phyloP scores from a whole-genome alignment of 1,140 invertebrate genomes.

The Bombyx mandarina region DNA sequence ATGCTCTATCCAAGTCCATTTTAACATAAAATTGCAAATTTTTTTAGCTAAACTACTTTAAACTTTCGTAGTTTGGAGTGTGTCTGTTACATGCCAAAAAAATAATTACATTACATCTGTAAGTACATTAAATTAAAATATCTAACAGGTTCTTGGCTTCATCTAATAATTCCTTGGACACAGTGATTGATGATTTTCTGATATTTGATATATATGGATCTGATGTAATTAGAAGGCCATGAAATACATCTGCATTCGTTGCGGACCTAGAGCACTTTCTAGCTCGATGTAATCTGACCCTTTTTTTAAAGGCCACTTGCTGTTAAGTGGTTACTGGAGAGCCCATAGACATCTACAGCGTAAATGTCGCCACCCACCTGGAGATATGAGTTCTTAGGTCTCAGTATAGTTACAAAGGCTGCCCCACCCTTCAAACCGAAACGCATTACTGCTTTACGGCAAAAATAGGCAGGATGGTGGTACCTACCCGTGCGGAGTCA shows the following conservation, averaged over 20 bases:
- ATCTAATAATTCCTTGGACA: background rate
- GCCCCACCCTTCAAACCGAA: no score
- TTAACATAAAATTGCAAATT: no score
- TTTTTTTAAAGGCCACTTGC: conserved; percentile 7
- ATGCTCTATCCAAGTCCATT: no score
- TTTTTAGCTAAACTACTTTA: no score
- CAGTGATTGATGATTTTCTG: conserved; percentile 1
- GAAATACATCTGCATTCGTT: conserved; percentile 19
- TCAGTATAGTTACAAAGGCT: no score
- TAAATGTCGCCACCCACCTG: no score
- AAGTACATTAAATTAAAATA: background rate
- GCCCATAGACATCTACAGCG: no score
- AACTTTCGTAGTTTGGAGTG: no score
- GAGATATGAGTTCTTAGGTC: no score
- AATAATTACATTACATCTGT: background rate
- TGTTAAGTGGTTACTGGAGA: conserved; percentile 6
- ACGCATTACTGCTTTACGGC: no score
- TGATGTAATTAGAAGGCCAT: conserved; percentile 14
- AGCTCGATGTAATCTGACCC: conserved; percentile 5
- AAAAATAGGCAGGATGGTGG: no score
- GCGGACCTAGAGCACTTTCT: conserved; percentile 11
- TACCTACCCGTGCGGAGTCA: no score
- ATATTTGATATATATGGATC: conserved; percentile 15
- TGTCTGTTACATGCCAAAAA: background rate
- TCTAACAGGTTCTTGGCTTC: background rate